Evolutionary conservation across 1,140 invertebrate genomes (phyloP).

Genomic region (Drosophila lowei): DNA sequence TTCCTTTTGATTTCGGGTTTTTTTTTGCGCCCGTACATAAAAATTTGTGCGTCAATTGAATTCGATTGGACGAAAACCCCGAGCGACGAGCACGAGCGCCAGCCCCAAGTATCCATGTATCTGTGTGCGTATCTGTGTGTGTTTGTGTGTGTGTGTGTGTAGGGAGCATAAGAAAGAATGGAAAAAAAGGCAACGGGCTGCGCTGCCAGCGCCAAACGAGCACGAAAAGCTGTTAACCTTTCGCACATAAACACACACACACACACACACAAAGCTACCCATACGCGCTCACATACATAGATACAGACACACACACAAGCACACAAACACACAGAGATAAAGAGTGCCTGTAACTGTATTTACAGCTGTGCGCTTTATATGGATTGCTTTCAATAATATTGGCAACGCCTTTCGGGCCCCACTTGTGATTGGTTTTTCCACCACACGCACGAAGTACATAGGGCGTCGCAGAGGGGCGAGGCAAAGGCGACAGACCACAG

Average conservation of each 20-base stretch:
- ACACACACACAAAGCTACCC: slow-evolving; percentile 9
- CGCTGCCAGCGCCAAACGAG: slow-evolving; percentile 31
- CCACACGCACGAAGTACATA: slow-evolving; percentile 28
- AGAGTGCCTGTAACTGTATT: background rate
- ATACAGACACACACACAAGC: slow-evolving; percentile 45
- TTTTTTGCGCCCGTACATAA: slow-evolving; percentile 56
- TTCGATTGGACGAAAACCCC: slow-evolving; percentile 75
- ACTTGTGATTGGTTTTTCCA: slow-evolving; percentile 57
- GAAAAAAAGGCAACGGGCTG: slow-evolving; percentile 51
- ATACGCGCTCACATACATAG: slow-evolving; percentile 46
- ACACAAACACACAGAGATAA: slow-evolving; percentile 11
- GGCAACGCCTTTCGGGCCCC: slow-evolving; percentile 60
- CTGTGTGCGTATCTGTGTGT: slow-evolving; percentile 8
- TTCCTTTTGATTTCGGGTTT: slow-evolving; percentile 4
- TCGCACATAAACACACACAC: slow-evolving; percentile 58
- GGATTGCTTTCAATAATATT: slow-evolving; percentile 67
- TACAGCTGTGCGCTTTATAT: slow-evolving; percentile 39
- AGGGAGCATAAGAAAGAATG: slow-evolving; percentile 46
- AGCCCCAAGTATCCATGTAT: slow-evolving; percentile 1
- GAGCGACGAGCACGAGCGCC: slow-evolving; percentile 58
- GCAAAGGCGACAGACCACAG: background rate
- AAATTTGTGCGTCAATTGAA: slow-evolving; percentile 83
- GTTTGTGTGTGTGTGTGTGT: slow-evolving; percentile 44
- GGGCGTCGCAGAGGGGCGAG: background rate
- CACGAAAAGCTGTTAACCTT: slow-evolving; percentile 75